Evolutionary conservation across 2,113 vertebrate species (phyloP).

Genomic region (Pollimyrus isidori): DNA sequence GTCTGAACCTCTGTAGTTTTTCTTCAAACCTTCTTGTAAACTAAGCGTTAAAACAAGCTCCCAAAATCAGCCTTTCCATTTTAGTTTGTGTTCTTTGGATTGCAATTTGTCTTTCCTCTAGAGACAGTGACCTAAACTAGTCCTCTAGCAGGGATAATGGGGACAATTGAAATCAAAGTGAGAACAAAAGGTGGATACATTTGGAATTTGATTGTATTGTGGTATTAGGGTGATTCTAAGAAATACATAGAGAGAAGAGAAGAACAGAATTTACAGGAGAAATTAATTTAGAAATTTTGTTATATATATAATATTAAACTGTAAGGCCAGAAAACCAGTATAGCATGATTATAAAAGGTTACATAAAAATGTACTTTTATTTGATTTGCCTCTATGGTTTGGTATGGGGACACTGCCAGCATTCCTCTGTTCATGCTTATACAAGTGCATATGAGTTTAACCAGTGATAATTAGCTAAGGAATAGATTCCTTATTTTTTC

Average conservation of each 20-base stretch:
- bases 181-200: not conserved
- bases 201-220: not conserved
- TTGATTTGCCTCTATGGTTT: not conserved
- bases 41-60: too few species aligned
- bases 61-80: too few species aligned
- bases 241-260: not conserved
- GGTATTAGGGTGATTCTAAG: not conserved
- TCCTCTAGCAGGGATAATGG: conserved; percentile 46
- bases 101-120: conserved; percentile 46
- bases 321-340: not conserved
- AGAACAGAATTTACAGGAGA: not conserved
- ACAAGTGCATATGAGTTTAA: not conserved
- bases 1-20: too few species aligned
- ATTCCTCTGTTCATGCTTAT: not conserved
- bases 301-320: not conserved
- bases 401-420: not conserved
- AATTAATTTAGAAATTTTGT: not conserved
- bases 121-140: conserved; percentile 59
- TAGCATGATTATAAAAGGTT: not conserved
- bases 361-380: not conserved
- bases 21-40: too few species aligned
- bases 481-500: not conserved
- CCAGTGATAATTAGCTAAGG: not conserved
- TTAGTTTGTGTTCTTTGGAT: conserved; percentile 40
- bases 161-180: conserved; percentile 1